These are phyloP conservation scores for Hiodon tergisus DNA, from an alignment of 2,113 vertebrate species.

Conservation along the genomic window DNA sequence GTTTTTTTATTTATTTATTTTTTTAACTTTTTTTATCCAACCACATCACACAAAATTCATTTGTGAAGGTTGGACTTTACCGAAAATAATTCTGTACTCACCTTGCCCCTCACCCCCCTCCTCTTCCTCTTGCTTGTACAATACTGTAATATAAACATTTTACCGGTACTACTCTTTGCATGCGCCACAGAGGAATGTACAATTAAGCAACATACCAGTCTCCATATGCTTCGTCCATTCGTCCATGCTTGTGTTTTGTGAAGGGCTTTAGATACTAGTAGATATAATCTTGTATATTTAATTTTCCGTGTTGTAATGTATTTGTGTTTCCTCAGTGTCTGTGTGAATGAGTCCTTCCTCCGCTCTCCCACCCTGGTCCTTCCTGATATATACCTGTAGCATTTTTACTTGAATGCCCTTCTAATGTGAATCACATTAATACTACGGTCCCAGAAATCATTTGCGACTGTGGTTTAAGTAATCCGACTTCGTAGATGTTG, in stretches of 20 bases:
- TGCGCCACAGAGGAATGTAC: slow-evolving; percentile 55
- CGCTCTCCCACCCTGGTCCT: not conserved
- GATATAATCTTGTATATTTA: not conserved
- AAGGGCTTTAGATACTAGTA: slow-evolving; percentile 16
- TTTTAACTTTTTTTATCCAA: not conserved
- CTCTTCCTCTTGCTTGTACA: slow-evolving; percentile 67
- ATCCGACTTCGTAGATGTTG: too few relatives aligned
- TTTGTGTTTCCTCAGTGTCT: not conserved
- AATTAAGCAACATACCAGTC: slow-evolving; percentile 19
- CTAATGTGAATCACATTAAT: not conserved
- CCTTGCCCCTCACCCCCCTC: slow-evolving; percentile 1
- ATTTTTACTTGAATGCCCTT: not conserved
- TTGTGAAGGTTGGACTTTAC: not conserved
- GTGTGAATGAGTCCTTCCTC: not conserved
- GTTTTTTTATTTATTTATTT: not conserved
- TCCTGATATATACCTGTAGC: not conserved
- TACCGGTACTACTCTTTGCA: slow-evolving; percentile 68
- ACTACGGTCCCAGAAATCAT: too few relatives aligned
- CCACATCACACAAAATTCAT: not conserved
- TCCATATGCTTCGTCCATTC: slow-evolving; percentile 44
- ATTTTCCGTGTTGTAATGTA: slow-evolving; percentile 18
- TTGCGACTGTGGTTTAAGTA: too few relatives aligned
- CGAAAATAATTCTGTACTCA: not conserved
- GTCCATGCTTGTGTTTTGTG: slow-evolving; percentile 24
- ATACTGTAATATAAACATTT: slow-evolving; percentile 77